Base-by-base conservation (phyloP, 2,113 vertebrate genomes). In the Psittacara wagleri region DNA sequence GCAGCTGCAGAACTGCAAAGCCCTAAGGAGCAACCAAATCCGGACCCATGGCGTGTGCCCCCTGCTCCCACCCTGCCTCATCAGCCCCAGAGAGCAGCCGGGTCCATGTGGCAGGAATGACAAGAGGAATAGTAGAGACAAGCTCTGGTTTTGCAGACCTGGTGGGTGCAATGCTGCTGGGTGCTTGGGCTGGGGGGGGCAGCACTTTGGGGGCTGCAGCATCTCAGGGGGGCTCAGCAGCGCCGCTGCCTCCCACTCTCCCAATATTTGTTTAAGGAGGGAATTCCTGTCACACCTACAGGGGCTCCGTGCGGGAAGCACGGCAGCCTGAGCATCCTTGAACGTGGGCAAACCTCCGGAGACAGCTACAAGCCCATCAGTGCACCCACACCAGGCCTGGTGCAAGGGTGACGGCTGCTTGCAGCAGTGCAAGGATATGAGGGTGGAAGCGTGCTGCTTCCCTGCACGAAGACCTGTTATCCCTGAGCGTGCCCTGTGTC, bases 11-110 rank as follows among this genome's bases (percentile, higher is more conserved):
- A 7, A 25, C 13, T 31, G 24, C 67, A 83, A 89, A 81, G 0
- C 29, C 73, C 28, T 1, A 4, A 85, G 44, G 24, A 79, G 24
- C 31, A 27, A 4, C 67, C 4, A 0, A 59, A 8, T 3, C 70
- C 55, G 0, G 0, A 43, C 19, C 49, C 43, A 10, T 0, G 2
- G 20, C 0, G 0, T 0, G 11, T 37, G 57, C 2, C 39, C 72
- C 28, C 44, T 0, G 0, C 3, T 39, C 51, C 66, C 67, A 33
- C 1, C 48, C 15, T 9, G 78, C 18, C 5, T 52, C 29, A 13
- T 48, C 4, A 4, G 14, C 68, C 70, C 9, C 1, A 0, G 43
- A 46, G 41, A 46, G 5, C 61, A 39, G 41, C 41, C 1, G 1
- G 59, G 14, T 48, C 67, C 59, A 3, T 0, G 2, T 3, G 28